Base-by-base conservation (phyloP, 2,888 invertebrate genomes). In the Agelastica alni region DNA sequence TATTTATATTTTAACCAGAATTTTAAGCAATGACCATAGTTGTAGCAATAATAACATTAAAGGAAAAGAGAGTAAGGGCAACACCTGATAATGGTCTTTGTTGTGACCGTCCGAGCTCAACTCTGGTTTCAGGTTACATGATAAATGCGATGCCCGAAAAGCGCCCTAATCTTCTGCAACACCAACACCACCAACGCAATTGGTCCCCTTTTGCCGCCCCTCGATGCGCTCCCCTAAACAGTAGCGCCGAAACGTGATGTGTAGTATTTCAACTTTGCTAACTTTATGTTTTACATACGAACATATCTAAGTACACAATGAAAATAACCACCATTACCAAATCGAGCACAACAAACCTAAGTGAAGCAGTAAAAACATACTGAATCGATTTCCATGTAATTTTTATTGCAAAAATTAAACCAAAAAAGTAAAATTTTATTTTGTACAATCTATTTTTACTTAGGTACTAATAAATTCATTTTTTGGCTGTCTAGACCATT, bases 151-250 rank as follows among this genome's bases (percentile, higher is more conserved):
- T 69, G 69, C 73, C 71, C 73, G 72, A 73, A 72, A 73, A 70
- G 70, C 69, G 70, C 72, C 74, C 75, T 75, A 75, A 75, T 75
- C 75, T 75, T 72, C 73, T 73, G 73, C 74, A 74, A 73, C 72
- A 71, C 74, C 73, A n/a, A n/a, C n/a, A 72, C 73, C 71, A 72
- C 73, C 71, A 73, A 75, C 75, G 74, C 75, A 75, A 77, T 76
- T 75, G 75, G 70, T 67, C 65, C 67, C 69, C 67, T 46, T 56
- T 39, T 56, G 59, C 59, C 56, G 56, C 44, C 55, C 56, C 44
- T 36, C 42, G 31, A 54, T 32, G 26, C 41, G 47, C 52, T 51
- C 34, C 48, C 32, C 18, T 5, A 42, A 46, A n/a, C 22, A 36
- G 36, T 34, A 43, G 43, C 36, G 45, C 28, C 51, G 46, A 13